Evolutionary conservation across 1,140 invertebrate genomes (phyloP).

Genomic region (Drosophila neocordata): DNA sequence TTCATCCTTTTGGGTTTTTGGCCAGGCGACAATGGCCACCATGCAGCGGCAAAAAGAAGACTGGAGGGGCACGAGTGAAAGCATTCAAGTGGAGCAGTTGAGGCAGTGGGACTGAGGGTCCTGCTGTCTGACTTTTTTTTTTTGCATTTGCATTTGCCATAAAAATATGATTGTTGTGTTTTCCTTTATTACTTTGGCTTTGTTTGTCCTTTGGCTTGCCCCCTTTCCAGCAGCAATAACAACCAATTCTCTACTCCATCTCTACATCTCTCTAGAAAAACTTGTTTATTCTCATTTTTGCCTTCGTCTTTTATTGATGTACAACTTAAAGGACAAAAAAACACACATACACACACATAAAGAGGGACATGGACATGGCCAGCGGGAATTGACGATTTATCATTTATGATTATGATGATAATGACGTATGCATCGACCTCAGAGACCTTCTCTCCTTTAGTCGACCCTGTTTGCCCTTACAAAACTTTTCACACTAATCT

Average conservation of each 20-base stretch:
- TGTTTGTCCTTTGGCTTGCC: constrained; percentile 29
- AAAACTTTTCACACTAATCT: constrained; percentile 49
- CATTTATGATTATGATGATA: constrained; percentile 62
- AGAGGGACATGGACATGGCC: constrained; percentile 52
- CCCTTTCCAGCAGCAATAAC: not conserved
- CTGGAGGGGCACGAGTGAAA: constrained; percentile 31
- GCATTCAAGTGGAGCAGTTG: constrained; percentile 15
- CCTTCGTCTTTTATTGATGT: constrained; percentile 42
- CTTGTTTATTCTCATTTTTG: constrained; percentile 52
- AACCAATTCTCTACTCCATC: constrained; percentile 12
- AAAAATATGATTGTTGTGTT: constrained; percentile 75
- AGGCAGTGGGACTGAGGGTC: constrained; percentile 15
- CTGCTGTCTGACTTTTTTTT: constrained; percentile 36
- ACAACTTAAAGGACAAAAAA: constrained; percentile 38
- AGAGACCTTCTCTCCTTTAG: constrained; percentile 17
- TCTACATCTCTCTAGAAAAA: constrained; percentile 21
- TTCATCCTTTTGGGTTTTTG: constrained; percentile 14
- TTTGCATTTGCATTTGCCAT: constrained; percentile 68
- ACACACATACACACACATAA: not conserved
- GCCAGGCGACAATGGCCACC: constrained; percentile 38
- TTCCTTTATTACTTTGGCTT: constrained; percentile 62
- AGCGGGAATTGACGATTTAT: constrained; percentile 65
- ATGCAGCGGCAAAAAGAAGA: constrained; percentile 11
- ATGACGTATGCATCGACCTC: constrained; percentile 32
- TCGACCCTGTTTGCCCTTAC: constrained; percentile 8